A percentile compares a stretch with the other conserved stretches of the same genome.
Evolutionary conservation across 2,797 vertebrate species (phyloP).

Genomic region (Peromyscus melanophrys): DNA sequence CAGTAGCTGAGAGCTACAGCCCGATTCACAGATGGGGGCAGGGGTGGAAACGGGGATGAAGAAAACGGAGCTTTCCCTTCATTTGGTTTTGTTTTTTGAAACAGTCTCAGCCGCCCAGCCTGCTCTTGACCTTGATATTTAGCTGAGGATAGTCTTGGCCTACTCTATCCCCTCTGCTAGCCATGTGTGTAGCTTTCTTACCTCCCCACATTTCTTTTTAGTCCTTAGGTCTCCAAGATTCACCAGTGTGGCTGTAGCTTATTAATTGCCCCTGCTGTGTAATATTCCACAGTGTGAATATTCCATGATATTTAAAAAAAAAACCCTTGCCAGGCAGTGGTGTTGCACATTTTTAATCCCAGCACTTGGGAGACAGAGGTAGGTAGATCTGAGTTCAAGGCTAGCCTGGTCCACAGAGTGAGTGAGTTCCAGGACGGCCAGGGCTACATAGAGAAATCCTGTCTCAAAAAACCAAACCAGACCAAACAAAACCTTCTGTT

Average conservation of each 20-base stretch:
- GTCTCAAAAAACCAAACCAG: not conserved
- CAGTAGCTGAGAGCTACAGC: not conserved
- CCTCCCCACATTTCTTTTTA: not conserved
- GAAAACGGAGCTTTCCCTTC: not conserved
- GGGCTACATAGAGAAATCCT: not conserved
- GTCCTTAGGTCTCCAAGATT: not conserved
- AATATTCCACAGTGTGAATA: not conserved
- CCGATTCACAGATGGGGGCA: no score
- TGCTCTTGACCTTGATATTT: not conserved
- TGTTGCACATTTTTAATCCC: not conserved
- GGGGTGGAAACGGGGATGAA: not conserved
- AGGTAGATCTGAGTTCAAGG: not conserved
- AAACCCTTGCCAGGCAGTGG: not conserved
- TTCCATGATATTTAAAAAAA: not conserved
- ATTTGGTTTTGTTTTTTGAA: not conserved
- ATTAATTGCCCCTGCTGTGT: not conserved
- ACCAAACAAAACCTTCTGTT: not conserved
- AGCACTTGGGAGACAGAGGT: not conserved
- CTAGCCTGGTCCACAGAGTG: not conserved
- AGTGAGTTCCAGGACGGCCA: not conserved
- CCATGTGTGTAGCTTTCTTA: not conserved
- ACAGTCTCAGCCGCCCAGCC: not conserved
- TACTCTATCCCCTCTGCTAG: not conserved
- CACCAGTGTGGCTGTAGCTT: not conserved
- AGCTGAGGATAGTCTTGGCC: not conserved